Conservation (phyloP, 2,888 invertebrate genomes). For the Diarsia brunnea region DNA sequence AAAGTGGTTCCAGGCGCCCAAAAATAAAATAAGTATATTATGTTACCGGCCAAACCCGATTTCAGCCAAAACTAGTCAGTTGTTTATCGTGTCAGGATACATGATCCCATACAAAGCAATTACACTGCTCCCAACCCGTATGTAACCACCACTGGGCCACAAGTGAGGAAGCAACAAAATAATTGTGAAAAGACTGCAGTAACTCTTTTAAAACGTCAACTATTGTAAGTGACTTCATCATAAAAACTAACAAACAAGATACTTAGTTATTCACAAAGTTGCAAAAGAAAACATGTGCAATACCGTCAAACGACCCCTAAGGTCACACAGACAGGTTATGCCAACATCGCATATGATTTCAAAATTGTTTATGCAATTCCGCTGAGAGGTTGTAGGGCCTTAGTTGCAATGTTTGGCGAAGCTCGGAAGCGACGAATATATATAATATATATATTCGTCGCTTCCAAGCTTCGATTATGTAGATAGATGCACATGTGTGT, state of each 20-base stretch:
- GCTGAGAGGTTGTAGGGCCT: constrained; percentile 14
- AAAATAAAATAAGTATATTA: no score
- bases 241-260: background rate
- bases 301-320: constrained; percentile 38
- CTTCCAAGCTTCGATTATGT: no score
- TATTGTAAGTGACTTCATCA: background rate
- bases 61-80: no score
- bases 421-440: background rate
- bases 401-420: constrained; percentile 16
- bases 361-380: constrained; percentile 42
- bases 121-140: no score
- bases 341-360: constrained; percentile 43
- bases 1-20: no score
- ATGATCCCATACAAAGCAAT: no score
- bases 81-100: no score
- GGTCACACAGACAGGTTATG: constrained; percentile 40
- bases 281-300: constrained; percentile 42
- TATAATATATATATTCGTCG: no score
- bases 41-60: no score
- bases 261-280: constrained; percentile 35
- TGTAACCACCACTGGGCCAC: no score
- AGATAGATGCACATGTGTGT: background rate
- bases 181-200: background rate
- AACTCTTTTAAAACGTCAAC: background rate
- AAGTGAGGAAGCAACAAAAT: no score